Evolutionary conservation across 2,797 vertebrate species (phyloP).

Genomic region (Acrocephalus scirpaceus): DNA sequence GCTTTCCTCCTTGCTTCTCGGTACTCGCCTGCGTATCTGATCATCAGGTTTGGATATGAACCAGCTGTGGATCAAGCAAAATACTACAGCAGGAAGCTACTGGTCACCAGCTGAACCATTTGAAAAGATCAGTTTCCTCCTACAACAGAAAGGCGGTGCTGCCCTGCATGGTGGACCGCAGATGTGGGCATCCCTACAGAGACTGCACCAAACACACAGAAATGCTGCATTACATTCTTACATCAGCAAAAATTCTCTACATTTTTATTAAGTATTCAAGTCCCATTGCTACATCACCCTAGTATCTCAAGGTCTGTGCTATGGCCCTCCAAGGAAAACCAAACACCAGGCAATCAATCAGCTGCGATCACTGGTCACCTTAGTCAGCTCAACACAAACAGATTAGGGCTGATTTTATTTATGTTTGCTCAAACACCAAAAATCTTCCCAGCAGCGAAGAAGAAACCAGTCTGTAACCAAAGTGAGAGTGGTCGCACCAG

Average conservation of each 20-base stretch:
- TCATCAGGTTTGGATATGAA: neutral
- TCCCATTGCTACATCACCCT: neutral
- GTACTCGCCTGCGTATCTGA: neutral
- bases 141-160: neutral
- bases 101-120: neutral
- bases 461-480: neutral
- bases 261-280: neutral
- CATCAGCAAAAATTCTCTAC: neutral
- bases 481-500: neutral
- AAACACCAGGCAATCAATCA: neutral
- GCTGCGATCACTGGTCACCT: neutral
- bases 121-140: neutral
- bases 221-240: neutral
- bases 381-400: neutral
- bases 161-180: neutral
- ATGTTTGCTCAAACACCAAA: neutral
- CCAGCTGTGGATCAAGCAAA: neutral
- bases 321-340: neutral
- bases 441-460: neutral
- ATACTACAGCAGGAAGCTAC: neutral
- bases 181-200: neutral
- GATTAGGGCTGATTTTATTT: neutral
- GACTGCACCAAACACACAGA: neutral
- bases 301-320: neutral
- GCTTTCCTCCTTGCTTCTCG: neutral